Evolutionary conservation across 2,888 invertebrate species (phyloP), one percentile per base, ranked within the genome.

Genomic region (Spilarctia lutea): DNA sequence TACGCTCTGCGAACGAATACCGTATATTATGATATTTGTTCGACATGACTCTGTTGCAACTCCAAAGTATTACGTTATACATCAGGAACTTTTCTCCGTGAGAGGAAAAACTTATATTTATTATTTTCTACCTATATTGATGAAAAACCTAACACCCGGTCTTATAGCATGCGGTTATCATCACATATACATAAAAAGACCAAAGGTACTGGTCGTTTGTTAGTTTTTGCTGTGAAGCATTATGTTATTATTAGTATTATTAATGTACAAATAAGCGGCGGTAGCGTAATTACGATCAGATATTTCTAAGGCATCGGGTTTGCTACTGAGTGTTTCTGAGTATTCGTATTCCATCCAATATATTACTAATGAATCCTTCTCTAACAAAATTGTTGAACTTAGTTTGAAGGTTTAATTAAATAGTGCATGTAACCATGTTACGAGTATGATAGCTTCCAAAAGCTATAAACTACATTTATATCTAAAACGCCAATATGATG

Each of bases 1-100:
- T 27, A 66, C 20, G 65, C 66, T 27, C 65, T 35, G 48, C 35
- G 63, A 30, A n/a, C 52, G 33, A 71, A 71, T 33, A 45, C 30
- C 42, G 67, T 72, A 60, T 71, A 33, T 39, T 27, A 60, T 48
- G n/a, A 65, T 33, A 65, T 33, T 45, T 42, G 33, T 65, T 30
- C 45, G 45, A 33, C 60, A 60, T 27, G 60, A 60, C 63, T 63
- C 30, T 68, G 56, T 56, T 69, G 69, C 52, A 69, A 69, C 48
- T n/a, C 39, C n/a, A 56, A 69, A 35, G 35, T 69, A 68, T 48
- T 68, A 45, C 11, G 24, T 33, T 68, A 68, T 24, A 48, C 48
- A 45, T 48, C 48, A 48, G 48, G 24, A 33, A 11, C 48, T 48
- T 48, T 45, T 68, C 24, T 68, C 6, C 7, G 33, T 33, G 24